Evolutionary conservation across 2,797 vertebrate species (phyloP).

Genomic region (Dipus sagitta): DNA sequence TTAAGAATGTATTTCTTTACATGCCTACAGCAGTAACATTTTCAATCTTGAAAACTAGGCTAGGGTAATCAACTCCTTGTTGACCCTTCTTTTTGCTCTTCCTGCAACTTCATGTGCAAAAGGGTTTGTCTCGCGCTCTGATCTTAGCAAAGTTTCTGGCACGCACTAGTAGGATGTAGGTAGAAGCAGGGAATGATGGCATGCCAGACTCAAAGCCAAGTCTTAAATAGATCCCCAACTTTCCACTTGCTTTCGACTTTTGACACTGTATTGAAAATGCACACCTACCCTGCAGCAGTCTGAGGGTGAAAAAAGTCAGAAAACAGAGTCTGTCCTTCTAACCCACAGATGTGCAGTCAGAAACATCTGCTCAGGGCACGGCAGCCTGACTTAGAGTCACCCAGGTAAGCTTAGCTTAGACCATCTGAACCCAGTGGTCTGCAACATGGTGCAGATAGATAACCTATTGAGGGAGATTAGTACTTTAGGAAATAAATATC

Average conservation of each 20-base stretch:
- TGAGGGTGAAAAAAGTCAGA: neutral
- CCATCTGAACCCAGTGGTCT: neutral
- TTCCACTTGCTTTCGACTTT: neutral
- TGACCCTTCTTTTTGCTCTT: neutral
- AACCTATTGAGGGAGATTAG: slow-evolving; percentile 4
- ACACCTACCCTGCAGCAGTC: neutral
- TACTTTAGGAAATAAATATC: neutral
- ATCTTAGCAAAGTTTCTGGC: neutral
- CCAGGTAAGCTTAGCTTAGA: neutral
- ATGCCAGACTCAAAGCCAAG: neutral
- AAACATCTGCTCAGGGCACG: neutral
- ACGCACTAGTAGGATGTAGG: neutral
- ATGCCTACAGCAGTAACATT: neutral
- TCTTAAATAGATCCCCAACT: neutral
- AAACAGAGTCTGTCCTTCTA: neutral
- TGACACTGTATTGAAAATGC: neutral
- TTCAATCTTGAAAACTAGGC: neutral
- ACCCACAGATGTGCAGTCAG: neutral
- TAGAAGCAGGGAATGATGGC: neutral
- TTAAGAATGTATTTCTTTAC: neutral
- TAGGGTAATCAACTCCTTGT: neutral
- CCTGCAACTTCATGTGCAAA: neutral
- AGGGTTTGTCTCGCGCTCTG: neutral
- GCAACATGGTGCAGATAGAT: neutral
- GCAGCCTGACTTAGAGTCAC: neutral